phyloP scores from a whole-genome alignment of 1,140 invertebrate species.

The Formica exsecta region DNA sequence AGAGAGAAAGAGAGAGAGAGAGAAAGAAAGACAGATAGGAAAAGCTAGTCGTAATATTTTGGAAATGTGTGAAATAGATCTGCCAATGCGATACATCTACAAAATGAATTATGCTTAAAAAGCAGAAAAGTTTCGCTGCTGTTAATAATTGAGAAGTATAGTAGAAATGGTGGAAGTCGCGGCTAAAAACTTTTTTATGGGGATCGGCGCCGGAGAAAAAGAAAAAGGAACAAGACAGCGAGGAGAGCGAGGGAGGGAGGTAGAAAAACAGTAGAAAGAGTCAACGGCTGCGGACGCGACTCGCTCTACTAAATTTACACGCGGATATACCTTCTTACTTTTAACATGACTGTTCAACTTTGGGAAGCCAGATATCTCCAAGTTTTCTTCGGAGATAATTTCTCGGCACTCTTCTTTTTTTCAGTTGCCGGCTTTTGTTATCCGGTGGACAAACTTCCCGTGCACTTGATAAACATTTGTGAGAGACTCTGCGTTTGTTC shows the following conservation, averaged over 20 bases:
- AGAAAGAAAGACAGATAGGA: neutral
- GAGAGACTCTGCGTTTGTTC: neutral
- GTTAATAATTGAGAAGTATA: slow-evolving; percentile 35
- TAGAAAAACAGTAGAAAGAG: neutral
- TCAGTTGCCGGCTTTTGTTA: slow-evolving; percentile 1
- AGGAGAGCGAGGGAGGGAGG: neutral
- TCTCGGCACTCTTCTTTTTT: neutral
- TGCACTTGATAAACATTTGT: slow-evolving; percentile 44
- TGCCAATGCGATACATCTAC: slow-evolving; percentile 6
- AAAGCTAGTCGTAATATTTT: slow-evolving; percentile 15
- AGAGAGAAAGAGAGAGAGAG: neutral
- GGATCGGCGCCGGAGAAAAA: too few species aligned
- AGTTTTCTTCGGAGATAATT: slow-evolving; percentile 38
- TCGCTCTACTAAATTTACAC: slow-evolving; percentile 41
- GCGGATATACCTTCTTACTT: slow-evolving; percentile 7
- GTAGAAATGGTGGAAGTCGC: neutral
- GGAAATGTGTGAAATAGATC: slow-evolving; percentile 46
- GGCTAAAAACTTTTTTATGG: slow-evolving; percentile 26
- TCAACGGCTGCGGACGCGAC: slow-evolving; percentile 22
- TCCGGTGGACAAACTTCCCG: neutral
- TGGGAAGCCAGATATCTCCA: neutral
- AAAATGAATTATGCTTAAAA: slow-evolving; percentile 5
- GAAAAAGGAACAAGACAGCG: neutral
- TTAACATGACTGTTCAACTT: slow-evolving; percentile 25
- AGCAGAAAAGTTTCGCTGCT: neutral